Evolutionary conservation across 2,797 vertebrate species (phyloP).

Genomic region (Spinus olivaceus): DNA sequence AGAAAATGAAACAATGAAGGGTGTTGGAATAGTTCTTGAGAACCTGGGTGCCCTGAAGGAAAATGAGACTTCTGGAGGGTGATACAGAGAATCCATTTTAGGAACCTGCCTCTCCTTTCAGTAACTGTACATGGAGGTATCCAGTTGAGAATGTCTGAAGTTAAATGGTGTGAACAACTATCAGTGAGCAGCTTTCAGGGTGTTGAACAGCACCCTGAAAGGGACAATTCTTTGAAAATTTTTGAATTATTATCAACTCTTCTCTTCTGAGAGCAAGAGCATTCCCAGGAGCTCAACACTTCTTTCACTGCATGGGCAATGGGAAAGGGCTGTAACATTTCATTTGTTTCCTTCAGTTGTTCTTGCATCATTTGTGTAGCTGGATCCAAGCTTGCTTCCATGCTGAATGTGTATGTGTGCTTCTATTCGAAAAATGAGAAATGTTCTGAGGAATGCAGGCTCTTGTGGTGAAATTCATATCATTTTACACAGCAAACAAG

Average conservation of each 20-base stretch:
- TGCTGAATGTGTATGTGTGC: background rate
- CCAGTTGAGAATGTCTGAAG: background rate
- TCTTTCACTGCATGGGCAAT: background rate
- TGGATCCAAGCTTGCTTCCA: background rate
- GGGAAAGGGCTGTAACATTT: background rate
- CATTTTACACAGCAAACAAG: background rate
- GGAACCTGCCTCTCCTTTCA: background rate
- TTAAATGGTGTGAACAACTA: background rate
- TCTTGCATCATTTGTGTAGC: background rate
- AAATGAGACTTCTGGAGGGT: background rate
- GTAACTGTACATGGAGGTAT: background rate
- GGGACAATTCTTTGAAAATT: background rate
- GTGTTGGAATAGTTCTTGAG: background rate
- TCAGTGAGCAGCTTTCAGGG: background rate
- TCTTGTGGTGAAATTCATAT: background rate
- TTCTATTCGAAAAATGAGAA: background rate
- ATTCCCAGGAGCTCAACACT: background rate
- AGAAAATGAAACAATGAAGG: background rate
- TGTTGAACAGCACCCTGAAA: background rate
- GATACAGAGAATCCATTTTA: background rate
- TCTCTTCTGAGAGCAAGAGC: background rate
- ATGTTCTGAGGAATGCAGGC: background rate
- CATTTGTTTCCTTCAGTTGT: background rate
- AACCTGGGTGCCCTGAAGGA: background rate
- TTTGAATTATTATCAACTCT: background rate